These are phyloP conservation scores for Oscheius onirici DNA, from an alignment of 2,888 invertebrate species.

Conservation along the genomic window DNA sequence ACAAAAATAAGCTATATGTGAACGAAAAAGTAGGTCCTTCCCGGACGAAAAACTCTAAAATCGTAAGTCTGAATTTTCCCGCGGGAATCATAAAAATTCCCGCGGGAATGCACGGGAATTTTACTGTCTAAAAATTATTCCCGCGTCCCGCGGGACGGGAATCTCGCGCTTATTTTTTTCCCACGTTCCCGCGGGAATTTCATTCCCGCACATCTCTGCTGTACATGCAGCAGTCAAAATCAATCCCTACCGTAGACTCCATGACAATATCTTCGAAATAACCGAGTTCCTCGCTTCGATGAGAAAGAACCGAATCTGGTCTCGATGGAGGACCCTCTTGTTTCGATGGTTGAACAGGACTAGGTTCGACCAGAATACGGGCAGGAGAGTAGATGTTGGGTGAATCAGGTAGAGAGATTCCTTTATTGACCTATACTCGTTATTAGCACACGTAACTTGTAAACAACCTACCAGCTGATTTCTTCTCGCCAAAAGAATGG, in stretches of 20 bases:
- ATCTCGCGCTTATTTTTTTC: too few relatives aligned
- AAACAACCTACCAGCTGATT: slow-evolving; percentile 38
- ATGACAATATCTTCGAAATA: not conserved
- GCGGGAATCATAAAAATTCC: too few relatives aligned
- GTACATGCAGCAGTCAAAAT: not conserved
- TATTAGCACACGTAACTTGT: slow-evolving; percentile 1
- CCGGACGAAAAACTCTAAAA: too few relatives aligned
- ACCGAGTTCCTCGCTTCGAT: slow-evolving; percentile 9
- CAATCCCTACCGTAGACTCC: not conserved
- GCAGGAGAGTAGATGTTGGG: slow-evolving; percentile 1
- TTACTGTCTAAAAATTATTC: too few relatives aligned
- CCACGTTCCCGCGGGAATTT: too few relatives aligned
- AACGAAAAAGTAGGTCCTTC: too few relatives aligned
- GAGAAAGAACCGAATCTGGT: not conserved
- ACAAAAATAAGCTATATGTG: too few relatives aligned
- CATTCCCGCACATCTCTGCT: too few relatives aligned
- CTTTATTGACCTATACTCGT: slow-evolving; percentile 6
- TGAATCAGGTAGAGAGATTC: not conserved
- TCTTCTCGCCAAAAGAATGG: slow-evolving; percentile 36
- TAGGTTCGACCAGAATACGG: not conserved
- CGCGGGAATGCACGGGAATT: too few relatives aligned
- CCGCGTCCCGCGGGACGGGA: too few relatives aligned
- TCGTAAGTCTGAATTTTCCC: too few relatives aligned
- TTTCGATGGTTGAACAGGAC: too few relatives aligned
- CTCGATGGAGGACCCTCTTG: not conserved